Evolutionary conservation across 1,140 invertebrate genomes (phyloP).

Genomic region (Trialeurodes vaporariorum): DNA sequence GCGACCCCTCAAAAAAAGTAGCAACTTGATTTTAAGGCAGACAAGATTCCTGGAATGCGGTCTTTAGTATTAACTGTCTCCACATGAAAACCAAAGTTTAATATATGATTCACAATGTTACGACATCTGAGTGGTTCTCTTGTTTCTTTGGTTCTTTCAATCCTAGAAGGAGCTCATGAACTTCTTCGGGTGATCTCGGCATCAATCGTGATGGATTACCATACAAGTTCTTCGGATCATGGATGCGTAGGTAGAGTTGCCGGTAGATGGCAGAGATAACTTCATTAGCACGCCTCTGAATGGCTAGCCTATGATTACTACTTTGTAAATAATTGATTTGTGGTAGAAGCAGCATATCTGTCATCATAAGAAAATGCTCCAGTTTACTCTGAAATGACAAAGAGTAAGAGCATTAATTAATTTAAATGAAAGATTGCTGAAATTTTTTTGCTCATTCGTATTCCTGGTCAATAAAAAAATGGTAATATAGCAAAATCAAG

Average conservation of each 20-base stretch:
- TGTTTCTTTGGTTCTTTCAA: background rate
- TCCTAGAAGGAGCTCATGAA: constrained; percentile 14
- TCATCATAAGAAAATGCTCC: constrained; percentile 60
- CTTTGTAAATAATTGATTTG: constrained; percentile 76
- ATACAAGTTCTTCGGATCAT: constrained; percentile 64
- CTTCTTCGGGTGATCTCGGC: constrained; percentile 47
- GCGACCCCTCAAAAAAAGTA: too few relatives aligned
- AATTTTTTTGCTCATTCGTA: constrained; percentile 3
- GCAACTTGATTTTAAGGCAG: too few relatives aligned
- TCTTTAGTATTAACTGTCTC: too few relatives aligned
- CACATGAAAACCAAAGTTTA: too few relatives aligned
- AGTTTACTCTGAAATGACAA: constrained; percentile 51
- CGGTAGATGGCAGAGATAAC: constrained; percentile 79
- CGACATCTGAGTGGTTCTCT: too few relatives aligned
- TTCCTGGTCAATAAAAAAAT: too few relatives aligned
- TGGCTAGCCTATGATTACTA: constrained; percentile 54
- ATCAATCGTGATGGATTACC: constrained; percentile 56
- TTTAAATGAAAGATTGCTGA: constrained; percentile 5
- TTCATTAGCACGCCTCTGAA: constrained; percentile 70
- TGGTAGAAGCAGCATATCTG: constrained; percentile 68
- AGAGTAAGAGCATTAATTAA: constrained; percentile 12
- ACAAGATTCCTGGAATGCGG: too few relatives aligned
- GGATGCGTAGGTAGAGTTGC: constrained; percentile 68
- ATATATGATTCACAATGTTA: too few relatives aligned
- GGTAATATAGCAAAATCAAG: too few relatives aligned